Conservation (phyloP, 2,888 invertebrate genomes). For the Loripinus fragilis region DNA sequence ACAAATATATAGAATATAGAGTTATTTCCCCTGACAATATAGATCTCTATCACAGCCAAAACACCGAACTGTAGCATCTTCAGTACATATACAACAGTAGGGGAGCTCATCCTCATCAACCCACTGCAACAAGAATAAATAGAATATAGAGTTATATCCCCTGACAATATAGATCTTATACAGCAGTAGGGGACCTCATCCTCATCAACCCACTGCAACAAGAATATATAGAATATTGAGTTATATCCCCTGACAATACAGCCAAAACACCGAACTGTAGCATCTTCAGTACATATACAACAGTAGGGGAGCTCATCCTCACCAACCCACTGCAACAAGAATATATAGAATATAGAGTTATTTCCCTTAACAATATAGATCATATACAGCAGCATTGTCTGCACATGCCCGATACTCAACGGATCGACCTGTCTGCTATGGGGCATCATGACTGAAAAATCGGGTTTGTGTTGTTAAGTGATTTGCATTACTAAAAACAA, state of each 20-base stretch:
- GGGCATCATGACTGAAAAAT: no score
- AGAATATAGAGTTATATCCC: no score
- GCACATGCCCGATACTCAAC: no score
- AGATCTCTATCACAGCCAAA: slow-evolving; percentile 90
- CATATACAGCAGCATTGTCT: slow-evolving; percentile 89
- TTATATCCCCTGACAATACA: slow-evolving; percentile 92
- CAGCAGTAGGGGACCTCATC: slow-evolving; percentile 90
- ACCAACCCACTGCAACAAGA: slow-evolving; percentile 61
- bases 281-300: slow-evolving; percentile 93
- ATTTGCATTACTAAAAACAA: no score
- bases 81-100: slow-evolving; percentile 94
- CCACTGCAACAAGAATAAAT: slow-evolving; percentile 32
- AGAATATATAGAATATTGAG: background rate
- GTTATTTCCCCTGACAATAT: no score
- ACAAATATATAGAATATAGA: no score
- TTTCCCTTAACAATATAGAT: slow-evolving; percentile 82
- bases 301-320: slow-evolving; percentile 89
- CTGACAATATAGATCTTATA: slow-evolving; percentile 70
- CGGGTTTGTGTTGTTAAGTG: no score
- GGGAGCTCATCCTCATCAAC: slow-evolving; percentile 85
- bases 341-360: no score
- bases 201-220: slow-evolving; percentile 62
- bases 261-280: slow-evolving; percentile 89
- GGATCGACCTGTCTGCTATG: no score
- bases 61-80: slow-evolving; percentile 90